These are phyloP conservation scores for Okapia johnstoni DNA, from an alignment of 2,113 vertebrate genomes.

Conservation along the genomic window DNA sequence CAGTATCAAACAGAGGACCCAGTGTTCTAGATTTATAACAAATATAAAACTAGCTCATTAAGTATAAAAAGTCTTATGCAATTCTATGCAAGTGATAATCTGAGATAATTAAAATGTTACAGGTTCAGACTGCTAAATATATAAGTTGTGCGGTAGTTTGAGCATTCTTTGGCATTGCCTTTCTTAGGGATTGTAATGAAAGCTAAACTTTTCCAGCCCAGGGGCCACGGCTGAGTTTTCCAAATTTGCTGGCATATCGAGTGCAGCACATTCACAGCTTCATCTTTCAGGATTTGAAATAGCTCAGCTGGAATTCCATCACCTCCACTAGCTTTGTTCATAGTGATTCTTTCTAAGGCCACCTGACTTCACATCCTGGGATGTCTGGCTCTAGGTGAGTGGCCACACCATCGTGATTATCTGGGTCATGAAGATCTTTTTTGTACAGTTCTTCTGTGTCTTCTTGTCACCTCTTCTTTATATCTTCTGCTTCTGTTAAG, in stretches of 20 bases:
- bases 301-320: not conserved
- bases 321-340: not conserved
- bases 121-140: not conserved
- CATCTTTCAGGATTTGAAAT: not conserved
- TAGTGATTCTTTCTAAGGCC: not conserved
- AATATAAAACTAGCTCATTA: not conserved
- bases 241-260: not conserved
- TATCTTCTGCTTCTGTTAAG: not conserved
- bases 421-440: not conserved
- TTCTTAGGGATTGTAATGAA: not conserved
- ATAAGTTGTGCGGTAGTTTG: not conserved
- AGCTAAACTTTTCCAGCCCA: not conserved
- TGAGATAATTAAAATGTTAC: not conserved
- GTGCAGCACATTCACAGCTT: not conserved
- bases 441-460: not conserved
- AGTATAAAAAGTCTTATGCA: not conserved
- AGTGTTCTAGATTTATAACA: not conserved
- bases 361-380: not conserved
- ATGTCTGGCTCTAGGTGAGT: not conserved
- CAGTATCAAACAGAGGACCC: not conserved
- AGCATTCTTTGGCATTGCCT: not conserved
- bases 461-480: not conserved
- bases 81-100: not conserved
- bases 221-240: not conserved
- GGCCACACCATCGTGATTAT: not conserved